Evolutionary conservation across 1,140 invertebrate species (phyloP), one percentile per base, ranked within the genome.

Genomic region (Cotesia glomerata): DNA sequence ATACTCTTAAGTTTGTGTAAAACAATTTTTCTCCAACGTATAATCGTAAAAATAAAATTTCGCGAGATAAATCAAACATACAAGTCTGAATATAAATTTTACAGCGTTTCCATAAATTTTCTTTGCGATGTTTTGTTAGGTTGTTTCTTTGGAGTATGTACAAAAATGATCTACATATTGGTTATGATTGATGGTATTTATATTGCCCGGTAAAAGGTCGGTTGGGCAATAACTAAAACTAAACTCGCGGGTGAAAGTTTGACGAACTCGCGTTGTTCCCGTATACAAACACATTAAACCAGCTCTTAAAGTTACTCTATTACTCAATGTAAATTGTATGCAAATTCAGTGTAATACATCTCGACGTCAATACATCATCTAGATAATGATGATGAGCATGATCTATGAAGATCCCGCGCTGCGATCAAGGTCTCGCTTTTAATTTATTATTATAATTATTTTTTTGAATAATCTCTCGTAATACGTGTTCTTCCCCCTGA

Each of bases 301-400:
- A 26, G 26, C 4, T 45, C 39, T 45, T 45, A 45, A 45, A 45
- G 7, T 45, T 45, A 45, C 18, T 36, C 39, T 35, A 70, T 62
- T 70, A 70, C 58, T 49, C 39, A 32, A 68, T 73, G 65, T 68
- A 73, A 73, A 69, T 73, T 62, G 65, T 64, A 73, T 73, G 71
- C 65, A 73, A 73, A 73, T 73, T 65, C 35, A 51, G 13, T 16
- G 51, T 68, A 68, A 73, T 73, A 59, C 56, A 62, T 68, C 71
- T 26, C 39, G 59, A 26, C 58, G 52, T 69, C 71, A 64, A 73
- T 73, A 73, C 59, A 73, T 73, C 65, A 65, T 68, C 39, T 14
- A 51, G 26, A 39, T 35, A 26, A 69, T 45, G 54, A 36, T 59
- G 54, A 61, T 32, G 58, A 61, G 26, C 4, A 18, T 72, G 71